Evolutionary conservation across 2,113 vertebrate genomes (phyloP), one percentile per base, ranked within the genome.

Genomic region (Tonatia bakeri): DNA sequence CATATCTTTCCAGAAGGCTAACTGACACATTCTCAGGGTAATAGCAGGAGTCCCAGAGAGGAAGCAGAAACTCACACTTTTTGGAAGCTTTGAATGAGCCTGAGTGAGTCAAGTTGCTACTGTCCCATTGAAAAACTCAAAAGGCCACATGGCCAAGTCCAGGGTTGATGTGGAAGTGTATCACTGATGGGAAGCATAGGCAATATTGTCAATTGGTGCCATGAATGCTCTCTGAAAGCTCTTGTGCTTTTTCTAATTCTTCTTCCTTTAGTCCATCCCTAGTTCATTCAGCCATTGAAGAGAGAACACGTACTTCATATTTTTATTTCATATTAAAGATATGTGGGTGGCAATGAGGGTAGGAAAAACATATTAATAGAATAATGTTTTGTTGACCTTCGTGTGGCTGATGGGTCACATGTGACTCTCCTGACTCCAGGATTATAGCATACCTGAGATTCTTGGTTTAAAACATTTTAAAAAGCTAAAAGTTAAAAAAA

Each of bases 281-380:
- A 59, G 43, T 79, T 92, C 50, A 77, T 92, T 94, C 73, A 52
- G 13, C 1, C 52, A 38, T 11, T 84, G 81, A 90, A 81, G 20
- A 77, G 22, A 90, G 1, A 90, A 43, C 31, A 64, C 1, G 45
- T 70, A 38, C 69, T 65, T 61, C 85, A 9, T 91, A 59, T 82
- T 52, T 91, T 87, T 65, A 86, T 95, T 87, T 95, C 11, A 61
- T 52, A 20, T 50, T 91, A 36, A 92, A 82, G 15, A 90, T 36
- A 14, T 85, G 40, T 73, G 65, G 54, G 40, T 94, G 16, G 72
- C 33, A 77, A 13, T 45, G 24, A 95, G n/a, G 33, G 73, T 1
- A 69, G 56, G 38, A 56, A 86, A 90, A 64, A 56, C 14, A 69
- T 6, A 45, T 85, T 65, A 87, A 65, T 14, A 40, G 43, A 86